phyloP scores from a whole-genome alignment of 2,113 vertebrate genomes.

The Corythaixoides concolor region DNA sequence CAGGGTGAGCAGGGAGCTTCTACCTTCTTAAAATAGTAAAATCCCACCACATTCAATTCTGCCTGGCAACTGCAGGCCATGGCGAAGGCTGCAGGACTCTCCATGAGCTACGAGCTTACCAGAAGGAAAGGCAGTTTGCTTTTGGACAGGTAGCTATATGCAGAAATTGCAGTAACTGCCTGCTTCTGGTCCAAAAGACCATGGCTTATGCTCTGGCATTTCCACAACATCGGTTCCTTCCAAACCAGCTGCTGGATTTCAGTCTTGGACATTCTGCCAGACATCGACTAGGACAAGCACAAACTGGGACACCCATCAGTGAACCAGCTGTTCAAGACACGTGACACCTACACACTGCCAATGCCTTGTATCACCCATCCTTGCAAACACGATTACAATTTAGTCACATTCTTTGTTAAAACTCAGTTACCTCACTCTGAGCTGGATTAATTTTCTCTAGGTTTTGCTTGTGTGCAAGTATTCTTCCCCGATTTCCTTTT shows the following conservation, averaged over 20 bases:
- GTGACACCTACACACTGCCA: background rate
- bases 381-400: background rate
- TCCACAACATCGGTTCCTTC: background rate
- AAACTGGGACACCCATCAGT: background rate
- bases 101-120: background rate
- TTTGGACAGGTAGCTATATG: background rate
- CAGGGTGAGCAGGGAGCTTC: fast-evolving
- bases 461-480: background rate
- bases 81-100: background rate
- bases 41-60: background rate
- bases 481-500: background rate
- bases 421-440: background rate
- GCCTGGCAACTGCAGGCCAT: background rate
- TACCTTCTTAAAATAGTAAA: background rate
- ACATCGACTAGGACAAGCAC: background rate
- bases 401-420: background rate
- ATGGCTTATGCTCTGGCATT: background rate
- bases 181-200: background rate
- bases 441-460: background rate
- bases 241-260: background rate
- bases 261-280: background rate
- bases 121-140: background rate
- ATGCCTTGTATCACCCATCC: background rate
- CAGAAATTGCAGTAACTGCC: background rate
- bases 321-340: background rate